Evolutionary conservation across 1,140 invertebrate genomes (phyloP), one percentile per base, ranked within the genome.

Genomic region (Drosophila trapezifrons): DNA sequence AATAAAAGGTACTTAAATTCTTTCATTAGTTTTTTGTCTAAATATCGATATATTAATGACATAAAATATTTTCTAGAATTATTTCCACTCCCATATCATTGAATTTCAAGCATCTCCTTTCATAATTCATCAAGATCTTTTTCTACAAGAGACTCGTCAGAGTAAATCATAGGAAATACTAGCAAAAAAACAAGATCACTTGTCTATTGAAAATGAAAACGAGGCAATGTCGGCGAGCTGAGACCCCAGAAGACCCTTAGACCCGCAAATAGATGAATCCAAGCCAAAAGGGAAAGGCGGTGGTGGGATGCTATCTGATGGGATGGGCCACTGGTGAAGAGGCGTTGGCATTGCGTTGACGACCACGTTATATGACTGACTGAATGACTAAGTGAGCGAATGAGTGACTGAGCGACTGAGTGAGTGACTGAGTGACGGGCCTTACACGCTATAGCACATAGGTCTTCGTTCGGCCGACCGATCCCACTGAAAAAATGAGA

Each of bases 311-410:
- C 49, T 7, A 35, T 35, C 29, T 10, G 29, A 52, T 63, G 60
- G 46, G 58, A 42, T 49, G 64, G 66, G 63, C 66, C 63, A 20
- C 32, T 25, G 52, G 12, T 29, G 67, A 70, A 71, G 67, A 71
- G 51, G 65, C 67, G 67, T 71, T 71, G 67, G 67, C 67, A 70
- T 56, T 71, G 67, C 70, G 67, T 49, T 52, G 70, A 73, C 70
- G 67, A 60, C 67, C 70, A 73, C 67, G 67, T 72, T 62, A 60
- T 20, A 37, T 37, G 46, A 73, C 54, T 58, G 64, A 58, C 49
- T 58, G 43, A 58, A 47, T 69, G 66, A 59, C 45, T 71, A 40
- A 73, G 45, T 72, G 70, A 73, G 22, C 59, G 54, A 71, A 20
- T 60, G 69, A 72, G 32, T 43, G 63, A 45, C 8, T 62, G 40